Evolutionary conservation across 2,888 invertebrate genomes (phyloP), one percentile per base, ranked within the genome.

Genomic region (Pardosa pseudoannulata): DNA sequence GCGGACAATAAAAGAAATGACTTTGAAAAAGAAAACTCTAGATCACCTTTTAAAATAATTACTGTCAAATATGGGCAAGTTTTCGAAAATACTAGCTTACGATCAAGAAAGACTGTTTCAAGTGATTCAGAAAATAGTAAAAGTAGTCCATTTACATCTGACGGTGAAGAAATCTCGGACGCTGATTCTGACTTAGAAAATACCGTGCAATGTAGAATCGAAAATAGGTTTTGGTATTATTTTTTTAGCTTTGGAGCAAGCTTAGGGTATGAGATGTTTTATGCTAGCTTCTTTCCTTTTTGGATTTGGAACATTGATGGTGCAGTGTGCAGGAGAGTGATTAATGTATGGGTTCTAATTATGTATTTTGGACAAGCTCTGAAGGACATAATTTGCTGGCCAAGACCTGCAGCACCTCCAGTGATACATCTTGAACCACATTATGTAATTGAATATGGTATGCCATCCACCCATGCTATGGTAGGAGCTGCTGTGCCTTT

Each of bases 381-480:
- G 85, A 98, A 98, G 93, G 97, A 98, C 91, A 93, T 97, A 87
- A 94, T 98, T 81, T 93, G 95, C 88, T 96, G 96, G 96, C 96
- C 97, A 0, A 93, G 98, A 88, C 97, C 98, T 0, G 94, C 95
- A 0, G 93, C 93, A 80, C 96, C 95, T 74, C 97, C 97, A 0
- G 97, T 96, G 0, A 93, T 95, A 88, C 94, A 96, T 89, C 92
- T 98, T 64, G 97, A 97, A 91, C 94, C 94, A 67, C 96, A 97
- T 92, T 98, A 97, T 96, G 95, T 95, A 0, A 92, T 96, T 89
- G 98, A 98, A 91, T 97, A 97, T 92, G 97, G 97, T 16, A 97
- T 98, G 96, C 97, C 98, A 0, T 97, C 97, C 16, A 97, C 97
- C 0, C 97, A 97, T 92, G 97, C 97, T 7, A 96, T 97, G 96